Evolutionary conservation across 2,888 invertebrate species (phyloP).

Genomic region (Acholoe squamosa): DNA sequence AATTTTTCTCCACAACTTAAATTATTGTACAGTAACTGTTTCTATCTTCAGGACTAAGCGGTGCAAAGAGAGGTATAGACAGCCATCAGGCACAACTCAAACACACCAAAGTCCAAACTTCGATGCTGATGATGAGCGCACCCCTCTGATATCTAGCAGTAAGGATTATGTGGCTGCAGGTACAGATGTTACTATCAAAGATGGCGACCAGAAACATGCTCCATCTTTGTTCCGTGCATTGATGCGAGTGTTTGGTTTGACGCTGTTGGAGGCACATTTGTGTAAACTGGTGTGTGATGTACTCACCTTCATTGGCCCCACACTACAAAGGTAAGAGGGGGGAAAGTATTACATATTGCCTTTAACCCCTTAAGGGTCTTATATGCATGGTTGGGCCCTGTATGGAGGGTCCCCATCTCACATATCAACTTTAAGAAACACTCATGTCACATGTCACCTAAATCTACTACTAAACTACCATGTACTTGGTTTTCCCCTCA

Average conservation of each 20-base stretch:
- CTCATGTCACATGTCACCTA: no score
- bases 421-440: no score
- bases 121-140: neutral
- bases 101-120: neutral
- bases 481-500: no score
- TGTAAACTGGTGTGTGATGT: constrained; percentile 46
- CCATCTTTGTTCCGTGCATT: constrained; percentile 38
- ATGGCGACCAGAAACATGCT: neutral
- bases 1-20: no score
- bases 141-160: neutral
- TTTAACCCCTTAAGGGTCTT: no score
- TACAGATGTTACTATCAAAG: neutral
- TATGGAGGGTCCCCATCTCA: no score
- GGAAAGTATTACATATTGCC: no score
- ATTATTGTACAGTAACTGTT: no score
- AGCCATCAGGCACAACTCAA: neutral
- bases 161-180: neutral
- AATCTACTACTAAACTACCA: no score
- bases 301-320: constrained; percentile 31
- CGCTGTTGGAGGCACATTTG: neutral
- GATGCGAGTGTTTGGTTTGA: constrained; percentile 2
- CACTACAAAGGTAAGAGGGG: constrained; percentile 35
- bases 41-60: no score
- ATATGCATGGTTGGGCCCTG: no score
- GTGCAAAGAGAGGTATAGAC: neutral